Conservation (phyloP, 2,797 vertebrate genomes). For the Gymnothorax javanicus region DNA sequence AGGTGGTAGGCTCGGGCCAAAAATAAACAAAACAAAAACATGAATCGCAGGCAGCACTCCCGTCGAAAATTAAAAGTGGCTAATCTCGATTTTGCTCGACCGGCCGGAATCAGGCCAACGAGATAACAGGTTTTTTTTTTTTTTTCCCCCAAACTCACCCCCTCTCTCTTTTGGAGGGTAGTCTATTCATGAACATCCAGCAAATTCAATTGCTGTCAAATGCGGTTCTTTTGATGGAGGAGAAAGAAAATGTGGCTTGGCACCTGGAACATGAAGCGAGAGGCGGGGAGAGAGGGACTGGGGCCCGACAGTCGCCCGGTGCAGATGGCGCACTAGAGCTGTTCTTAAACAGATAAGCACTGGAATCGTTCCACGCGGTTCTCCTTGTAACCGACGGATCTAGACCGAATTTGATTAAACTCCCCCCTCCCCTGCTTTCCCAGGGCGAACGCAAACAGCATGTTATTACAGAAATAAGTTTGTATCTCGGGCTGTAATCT, state of each 20-base stretch:
- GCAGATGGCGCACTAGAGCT: neutral
- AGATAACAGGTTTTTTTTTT: neutral
- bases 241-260: slow-evolving; percentile 14
- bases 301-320: neutral
- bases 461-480: slow-evolving; percentile 19
- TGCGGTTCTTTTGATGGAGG: slow-evolving; percentile 1
- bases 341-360: neutral
- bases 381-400: neutral
- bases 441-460: neutral
- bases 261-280: neutral
- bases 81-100: slow-evolving; percentile 31
- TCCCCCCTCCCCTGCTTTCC: neutral
- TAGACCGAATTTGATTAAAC: neutral
- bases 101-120: slow-evolving; percentile 45
- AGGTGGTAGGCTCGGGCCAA: slow-evolving; percentile 63
- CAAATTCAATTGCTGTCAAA: slow-evolving; percentile 14
- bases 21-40: neutral
- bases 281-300: neutral
- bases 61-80: neutral
- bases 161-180: neutral
- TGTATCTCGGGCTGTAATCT: slow-evolving; percentile 12
- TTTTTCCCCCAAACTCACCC: neutral
- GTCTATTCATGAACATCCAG: slow-evolving; percentile 7
- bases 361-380: neutral
- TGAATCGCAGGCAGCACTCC: neutral